Base-by-base conservation (phyloP, 2,888 invertebrate genomes). In the Spodoptera picta region DNA sequence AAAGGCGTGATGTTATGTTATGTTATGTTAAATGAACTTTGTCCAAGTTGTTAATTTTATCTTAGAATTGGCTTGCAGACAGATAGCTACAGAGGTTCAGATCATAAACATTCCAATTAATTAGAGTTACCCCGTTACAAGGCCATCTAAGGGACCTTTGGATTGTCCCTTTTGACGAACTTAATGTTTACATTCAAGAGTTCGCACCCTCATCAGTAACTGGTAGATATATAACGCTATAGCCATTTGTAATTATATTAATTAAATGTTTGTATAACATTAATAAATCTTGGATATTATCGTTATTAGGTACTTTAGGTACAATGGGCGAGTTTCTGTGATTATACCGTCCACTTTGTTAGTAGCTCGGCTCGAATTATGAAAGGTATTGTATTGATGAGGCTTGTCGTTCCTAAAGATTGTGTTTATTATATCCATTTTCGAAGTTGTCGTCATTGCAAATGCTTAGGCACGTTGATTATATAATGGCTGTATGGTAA, bases 101-200 rank as follows among this genome's bases (percentile, higher is more conserved):
- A 86, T 86, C 85, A 86, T 87, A 89, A 87, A 87, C 87, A 88
- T 87, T 87, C 85, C 83, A 87, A 87, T 89, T 89, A 89, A 89
- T 89, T 88, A 87, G 81, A 84, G 81, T 80, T 83, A 71, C 78
- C 80, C 83, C 81, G 83, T 83, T 77, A 79, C 67, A 58, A 62
- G 75, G 82, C 61, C 73, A 78, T 80, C 73, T 74, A 65, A 80
- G 82, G 79, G 82, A 78, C 80, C 85, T 84, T 85, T 82, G 83
- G 84, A 83, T 84, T 88, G 87, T 86, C 83, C 83, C 83, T 84
- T 83, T 81, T 81, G 83, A 86, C 79, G 72, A 87, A 88, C 83
- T 88, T 83, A 87, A 86, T 86, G 85, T 88, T 87, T 87, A 84
- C 83, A 84, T 85, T 87, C 74, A 75, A 79, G 79, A 85, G 81